These are phyloP conservation scores for Glareola pratincola DNA, from an alignment of 2,113 vertebrate genomes.

Conservation along the genomic window DNA sequence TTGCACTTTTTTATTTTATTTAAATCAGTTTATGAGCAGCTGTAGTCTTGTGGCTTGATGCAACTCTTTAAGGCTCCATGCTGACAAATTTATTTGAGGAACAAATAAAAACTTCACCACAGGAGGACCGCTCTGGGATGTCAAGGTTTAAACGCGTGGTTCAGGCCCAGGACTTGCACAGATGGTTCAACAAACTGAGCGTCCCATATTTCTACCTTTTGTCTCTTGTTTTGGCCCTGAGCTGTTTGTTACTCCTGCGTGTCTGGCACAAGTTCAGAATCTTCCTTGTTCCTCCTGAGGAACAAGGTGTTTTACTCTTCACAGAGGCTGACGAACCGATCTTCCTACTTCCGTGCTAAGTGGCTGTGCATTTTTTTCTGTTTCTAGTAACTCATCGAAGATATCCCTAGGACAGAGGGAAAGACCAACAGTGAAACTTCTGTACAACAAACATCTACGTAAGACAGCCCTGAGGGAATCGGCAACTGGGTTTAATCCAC, in stretches of 20 bases:
- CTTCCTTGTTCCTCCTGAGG: conserved; percentile 44
- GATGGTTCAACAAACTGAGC: conserved; percentile 17
- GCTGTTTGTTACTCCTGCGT: conserved; percentile 67
- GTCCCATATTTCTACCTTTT: conserved; percentile 36
- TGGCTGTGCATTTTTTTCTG: conserved; percentile 80
- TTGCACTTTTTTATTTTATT: conserved; percentile 35
- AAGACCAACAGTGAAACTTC: background rate
- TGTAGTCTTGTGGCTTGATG: conserved; percentile 62
- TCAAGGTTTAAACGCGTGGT: conserved; percentile 23
- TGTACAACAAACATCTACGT: background rate
- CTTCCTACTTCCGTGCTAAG: conserved; percentile 69
- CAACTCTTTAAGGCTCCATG: conserved; percentile 75
- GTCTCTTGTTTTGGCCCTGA: conserved; percentile 75
- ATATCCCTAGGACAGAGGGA: conserved; percentile 81
- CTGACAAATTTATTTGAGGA: conserved; percentile 63
- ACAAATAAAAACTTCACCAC: conserved; percentile 59
- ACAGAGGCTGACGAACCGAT: conserved; percentile 66
- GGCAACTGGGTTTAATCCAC: background rate
- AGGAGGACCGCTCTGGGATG: conserved; percentile 52
- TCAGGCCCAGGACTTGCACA: conserved; percentile 64
- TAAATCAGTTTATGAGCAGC: conserved; percentile 56
- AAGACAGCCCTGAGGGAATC: background rate
- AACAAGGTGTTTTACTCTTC: conserved; percentile 57
- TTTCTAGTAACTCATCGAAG: conserved; percentile 93
- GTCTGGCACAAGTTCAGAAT: conserved; percentile 65